Evolutionary conservation across 2,797 vertebrate genomes (phyloP), one percentile per base, ranked within the genome.

Genomic region (Poecilia picta): DNA sequence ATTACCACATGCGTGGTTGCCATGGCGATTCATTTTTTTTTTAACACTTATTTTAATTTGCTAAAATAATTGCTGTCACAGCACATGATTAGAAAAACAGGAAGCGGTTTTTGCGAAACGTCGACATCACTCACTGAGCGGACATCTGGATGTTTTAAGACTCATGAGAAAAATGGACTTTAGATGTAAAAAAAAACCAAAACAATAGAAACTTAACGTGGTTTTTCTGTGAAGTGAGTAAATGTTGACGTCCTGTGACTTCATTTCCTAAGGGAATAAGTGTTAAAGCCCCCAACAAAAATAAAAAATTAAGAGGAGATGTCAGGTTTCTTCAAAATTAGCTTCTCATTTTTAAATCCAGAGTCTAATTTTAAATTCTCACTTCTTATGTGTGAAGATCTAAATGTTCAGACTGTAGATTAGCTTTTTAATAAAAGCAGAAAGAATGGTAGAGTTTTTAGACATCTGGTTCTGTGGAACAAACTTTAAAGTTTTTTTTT

Each of bases 81-180:
- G 33, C 8, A 13, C 73, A 7, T 72, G 31, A 55, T 43, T 23
- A 7, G 10, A 25, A 66, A 78, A 78, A 28, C 43, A 84, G 45
- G 43, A 81, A 59, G 18, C 41, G 8, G 28, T 41, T 41, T 51
- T 41, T 76, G 28, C 62, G 16, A 83, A 73, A 57, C 41, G 1
- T 23, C 4, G 20, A 66, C 20, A 13, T 25, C 5, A 11, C 45
- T 59, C 6, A 72, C 47, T 11, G 41, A 45, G 2, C 23, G 45
- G 41, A 1, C 11, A 8, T n/a, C n/a, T 15, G 13, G 23, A n/a
- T 70, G 66, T 25, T 12, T 33, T 41, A 11, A 39, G 47, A 85
- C 13, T 88, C 81, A 80, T 5, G 41, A 12, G n/a, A 79, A 68
- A 68, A 68, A 68, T 3, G 1, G 20, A 18, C 36, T 41, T 25